These are phyloP conservation scores for Theretra japonica DNA, from an alignment of 2,888 invertebrate genomes.

Conservation along the genomic window DNA sequence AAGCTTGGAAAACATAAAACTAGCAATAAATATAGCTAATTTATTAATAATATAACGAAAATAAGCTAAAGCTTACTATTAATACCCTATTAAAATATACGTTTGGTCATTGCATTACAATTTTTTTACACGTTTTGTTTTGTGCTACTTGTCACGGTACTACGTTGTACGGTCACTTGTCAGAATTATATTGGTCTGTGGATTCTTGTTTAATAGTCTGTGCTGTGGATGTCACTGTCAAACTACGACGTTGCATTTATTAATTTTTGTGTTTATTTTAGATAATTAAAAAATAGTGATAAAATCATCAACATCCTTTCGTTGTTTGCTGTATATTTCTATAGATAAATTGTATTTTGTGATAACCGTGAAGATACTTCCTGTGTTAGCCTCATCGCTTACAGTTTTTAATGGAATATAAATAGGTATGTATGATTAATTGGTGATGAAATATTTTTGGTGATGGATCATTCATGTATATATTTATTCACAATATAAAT, in stretches of 20 bases:
- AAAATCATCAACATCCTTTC: not conserved
- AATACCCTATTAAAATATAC: too few relatives aligned
- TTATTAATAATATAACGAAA: too few relatives aligned
- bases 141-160: too few relatives aligned
- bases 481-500: too few relatives aligned
- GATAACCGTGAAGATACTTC: not conserved
- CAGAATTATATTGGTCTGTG: too few relatives aligned
- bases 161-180: too few relatives aligned
- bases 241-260: not conserved
- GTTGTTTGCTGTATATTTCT: not conserved
- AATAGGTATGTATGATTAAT: conserved; percentile 19
- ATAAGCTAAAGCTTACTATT: too few relatives aligned
- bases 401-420: conserved; percentile 7
- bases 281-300: not conserved
- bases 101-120: too few relatives aligned
- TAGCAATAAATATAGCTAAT: too few relatives aligned
- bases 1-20: too few relatives aligned
- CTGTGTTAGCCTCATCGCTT: not conserved
- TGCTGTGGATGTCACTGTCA: not conserved
- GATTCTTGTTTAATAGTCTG: too few relatives aligned
- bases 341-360: not conserved
- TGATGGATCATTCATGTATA: not conserved
- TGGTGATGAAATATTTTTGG: conserved; percentile 13
- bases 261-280: conserved; percentile 22
- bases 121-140: too few relatives aligned